A percentile compares a stretch with the other conserved stretches of the same genome.
Conservation (phyloP, 2,797 vertebrate species). For the Apogon talboti region DNA sequence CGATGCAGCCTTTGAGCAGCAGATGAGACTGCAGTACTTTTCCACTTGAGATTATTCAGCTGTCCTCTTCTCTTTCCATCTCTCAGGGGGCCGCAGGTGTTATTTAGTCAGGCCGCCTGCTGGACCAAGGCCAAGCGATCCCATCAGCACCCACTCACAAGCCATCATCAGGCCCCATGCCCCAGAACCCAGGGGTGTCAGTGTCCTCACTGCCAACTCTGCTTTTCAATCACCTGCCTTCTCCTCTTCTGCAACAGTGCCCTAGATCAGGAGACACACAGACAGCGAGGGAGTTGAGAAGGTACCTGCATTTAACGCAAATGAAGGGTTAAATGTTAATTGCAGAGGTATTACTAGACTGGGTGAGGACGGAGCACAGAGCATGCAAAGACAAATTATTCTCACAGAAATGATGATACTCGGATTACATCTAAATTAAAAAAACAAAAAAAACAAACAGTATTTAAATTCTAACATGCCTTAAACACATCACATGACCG, state of each 20-base stretch:
- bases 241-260: constrained; percentile 20
- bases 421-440: no score
- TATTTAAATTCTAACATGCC: no score
- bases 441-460: no score
- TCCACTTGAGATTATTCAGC: constrained; percentile 35
- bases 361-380: not conserved
- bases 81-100: constrained; percentile 33
- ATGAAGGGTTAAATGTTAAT: not conserved
- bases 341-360: not conserved
- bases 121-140: constrained; percentile 37
- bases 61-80: constrained; percentile 4
- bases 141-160: constrained; percentile 39
- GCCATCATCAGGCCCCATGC: constrained; percentile 35
- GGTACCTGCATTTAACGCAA: constrained; percentile 1
- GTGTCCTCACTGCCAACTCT: constrained; percentile 6
- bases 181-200: constrained; percentile 19
- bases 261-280: not conserved
- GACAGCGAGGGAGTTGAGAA: not conserved
- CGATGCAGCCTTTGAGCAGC: not conserved
- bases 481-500: no score
- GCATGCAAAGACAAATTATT: not conserved
- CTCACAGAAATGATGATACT: constrained; percentile 7
- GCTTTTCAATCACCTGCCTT: constrained; percentile 19
- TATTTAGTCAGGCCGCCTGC: constrained; percentile 16
- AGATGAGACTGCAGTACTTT: constrained; percentile 52